Conservation (phyloP, 1,140 invertebrate genomes). For the Palaemon carinicauda region DNA sequence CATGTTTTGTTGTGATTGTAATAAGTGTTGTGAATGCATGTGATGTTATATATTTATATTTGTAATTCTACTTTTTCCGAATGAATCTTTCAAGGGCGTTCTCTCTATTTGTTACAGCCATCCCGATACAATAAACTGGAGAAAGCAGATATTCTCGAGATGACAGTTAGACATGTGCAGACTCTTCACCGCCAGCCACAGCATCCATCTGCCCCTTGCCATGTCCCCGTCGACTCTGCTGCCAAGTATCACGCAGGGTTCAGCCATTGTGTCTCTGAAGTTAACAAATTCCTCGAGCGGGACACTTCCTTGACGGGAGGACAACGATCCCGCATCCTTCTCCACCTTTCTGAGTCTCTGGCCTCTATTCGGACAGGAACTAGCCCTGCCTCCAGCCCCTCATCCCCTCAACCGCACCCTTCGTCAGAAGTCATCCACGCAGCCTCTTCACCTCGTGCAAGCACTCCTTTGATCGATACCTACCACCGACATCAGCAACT, state of each 20-base stretch:
- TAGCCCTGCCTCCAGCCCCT: background rate
- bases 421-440: background rate
- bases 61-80: background rate
- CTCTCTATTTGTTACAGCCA: constrained; percentile 63
- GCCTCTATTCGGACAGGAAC: background rate
- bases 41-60: too few relatives aligned
- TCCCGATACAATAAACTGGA: constrained; percentile 67
- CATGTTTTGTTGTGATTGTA: too few relatives aligned
- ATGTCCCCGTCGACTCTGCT: constrained; percentile 10
- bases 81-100: background rate
- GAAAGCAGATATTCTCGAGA: constrained; percentile 88
- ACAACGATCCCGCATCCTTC: constrained; percentile 30
- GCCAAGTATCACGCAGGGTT: constrained; percentile 46
- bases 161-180: constrained; percentile 46
- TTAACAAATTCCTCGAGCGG: constrained; percentile 32
- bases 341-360: constrained; percentile 31
- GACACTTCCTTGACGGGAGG: background rate
- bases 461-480: constrained; percentile 63
- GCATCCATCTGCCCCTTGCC: constrained; percentile 74
- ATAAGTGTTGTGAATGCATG: too few relatives aligned
- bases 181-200: constrained; percentile 77
- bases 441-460: constrained; percentile 62
- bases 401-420: background rate
- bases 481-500: background rate
- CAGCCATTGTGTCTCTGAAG: constrained; percentile 41